phyloP scores from a whole-genome alignment of 23 tunicate genomes.

The Aplidium turbinatum region DNA sequence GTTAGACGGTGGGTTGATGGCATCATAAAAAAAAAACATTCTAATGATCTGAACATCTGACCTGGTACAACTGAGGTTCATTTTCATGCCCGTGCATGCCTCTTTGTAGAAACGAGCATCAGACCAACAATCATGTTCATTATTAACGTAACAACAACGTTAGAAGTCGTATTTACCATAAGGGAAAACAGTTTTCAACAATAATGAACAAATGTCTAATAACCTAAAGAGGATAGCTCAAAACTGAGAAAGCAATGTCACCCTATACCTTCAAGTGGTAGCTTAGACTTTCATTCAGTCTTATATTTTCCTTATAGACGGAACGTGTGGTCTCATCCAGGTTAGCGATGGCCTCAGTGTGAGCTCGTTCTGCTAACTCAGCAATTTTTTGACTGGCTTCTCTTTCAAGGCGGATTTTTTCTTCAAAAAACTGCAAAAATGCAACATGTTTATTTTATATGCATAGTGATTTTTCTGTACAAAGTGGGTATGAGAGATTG shows the following conservation, averaged over 20 bases:
- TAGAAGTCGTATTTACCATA: background rate
- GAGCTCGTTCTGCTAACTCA: conserved; percentile 97
- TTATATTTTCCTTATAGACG: conserved; percentile 83
- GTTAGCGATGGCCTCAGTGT: conserved; percentile 88
- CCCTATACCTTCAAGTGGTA: conserved; percentile 85
- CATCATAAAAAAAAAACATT: too few relatives aligned
- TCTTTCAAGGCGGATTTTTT: conserved; percentile 78
- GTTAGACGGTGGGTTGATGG: too few relatives aligned
- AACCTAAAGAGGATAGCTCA: background rate
- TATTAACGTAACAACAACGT: too few relatives aligned
- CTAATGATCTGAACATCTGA: too few relatives aligned
- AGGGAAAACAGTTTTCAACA: background rate
- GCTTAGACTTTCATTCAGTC: conserved; percentile 78
- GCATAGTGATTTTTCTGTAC: too few relatives aligned
- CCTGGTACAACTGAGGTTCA: too few relatives aligned
- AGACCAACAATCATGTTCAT: too few relatives aligned
- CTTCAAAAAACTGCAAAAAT: conserved; percentile 87
- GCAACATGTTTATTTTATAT: background rate
- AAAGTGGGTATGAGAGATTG: too few relatives aligned
- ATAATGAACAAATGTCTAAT: background rate
- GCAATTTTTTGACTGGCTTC: conserved; percentile 98
- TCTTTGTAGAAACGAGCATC: too few relatives aligned
- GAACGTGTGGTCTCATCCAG: conserved; percentile 85
- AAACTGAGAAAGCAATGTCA: conserved; percentile 14
- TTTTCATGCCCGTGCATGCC: too few relatives aligned